A percentile compares a stretch with the other conserved stretches of the same genome.
Evolutionary conservation across 2,888 invertebrate species (phyloP).

Genomic region (Nomada fucata): DNA sequence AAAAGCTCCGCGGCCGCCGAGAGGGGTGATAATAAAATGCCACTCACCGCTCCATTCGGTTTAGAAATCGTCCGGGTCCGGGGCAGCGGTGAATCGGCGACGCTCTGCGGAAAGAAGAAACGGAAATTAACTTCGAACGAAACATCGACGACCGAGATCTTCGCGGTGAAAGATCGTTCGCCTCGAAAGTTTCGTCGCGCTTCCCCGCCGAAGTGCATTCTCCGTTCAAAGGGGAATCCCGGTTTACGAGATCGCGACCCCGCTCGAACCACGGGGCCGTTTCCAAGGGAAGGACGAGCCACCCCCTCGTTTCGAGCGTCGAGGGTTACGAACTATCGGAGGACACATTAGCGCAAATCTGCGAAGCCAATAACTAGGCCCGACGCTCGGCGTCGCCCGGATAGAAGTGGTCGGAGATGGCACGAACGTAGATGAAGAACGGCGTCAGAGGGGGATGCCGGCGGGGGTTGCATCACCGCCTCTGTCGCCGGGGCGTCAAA

Average conservation of each 20-base stretch:
- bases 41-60: neutral
- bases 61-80: neutral
- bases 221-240: slow-evolving; percentile 21
- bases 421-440: slow-evolving; percentile 60
- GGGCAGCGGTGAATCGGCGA: neutral
- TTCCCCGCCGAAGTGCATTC: neutral
- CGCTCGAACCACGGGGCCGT: slow-evolving; percentile 63
- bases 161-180: slow-evolving; percentile 8
- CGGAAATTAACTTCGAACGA: slow-evolving; percentile 13
- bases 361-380: slow-evolving; percentile 81
- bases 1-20: too few relatives aligned
- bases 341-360: slow-evolving; percentile 82
- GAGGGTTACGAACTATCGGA: slow-evolving; percentile 80
- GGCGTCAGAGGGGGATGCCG: slow-evolving; percentile 51
- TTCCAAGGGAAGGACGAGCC: neutral
- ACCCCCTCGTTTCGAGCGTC: slow-evolving; percentile 22
- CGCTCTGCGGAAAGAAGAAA: neutral
- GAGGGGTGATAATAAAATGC: neutral
- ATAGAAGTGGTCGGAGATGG: slow-evolving; percentile 37
- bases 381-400: slow-evolving; percentile 61
- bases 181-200: neutral
- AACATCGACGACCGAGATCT: neutral
- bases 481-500: slow-evolving; percentile 76
- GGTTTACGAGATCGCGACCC: slow-evolving; percentile 76
- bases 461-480: slow-evolving; percentile 59